Conservation (phyloP, 1,140 invertebrate species). For the Harpegnathos saltator region DNA sequence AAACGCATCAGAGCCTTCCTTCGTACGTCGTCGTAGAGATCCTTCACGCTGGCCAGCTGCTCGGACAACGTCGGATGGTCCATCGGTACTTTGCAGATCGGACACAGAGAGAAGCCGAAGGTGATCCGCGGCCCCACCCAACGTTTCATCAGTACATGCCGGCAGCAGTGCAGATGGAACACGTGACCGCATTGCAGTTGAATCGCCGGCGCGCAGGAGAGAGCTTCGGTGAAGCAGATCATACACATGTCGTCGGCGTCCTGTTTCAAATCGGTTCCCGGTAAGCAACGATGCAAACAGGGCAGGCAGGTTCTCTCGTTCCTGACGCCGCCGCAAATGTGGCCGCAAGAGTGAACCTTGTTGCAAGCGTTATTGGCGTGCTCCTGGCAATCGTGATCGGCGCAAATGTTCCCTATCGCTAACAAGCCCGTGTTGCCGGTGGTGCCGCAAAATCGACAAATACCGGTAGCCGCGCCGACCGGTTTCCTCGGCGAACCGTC, state of each 20-base stretch:
- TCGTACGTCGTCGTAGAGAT: constrained; percentile 95
- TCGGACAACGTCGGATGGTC: constrained; percentile 93
- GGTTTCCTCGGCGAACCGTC: constrained; percentile 88
- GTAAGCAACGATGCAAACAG: constrained; percentile 94
- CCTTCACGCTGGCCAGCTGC: constrained; percentile 92
- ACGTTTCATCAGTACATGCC: constrained; percentile 93
- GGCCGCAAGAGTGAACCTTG: constrained; percentile 94
- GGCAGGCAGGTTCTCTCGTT: constrained; percentile 94
- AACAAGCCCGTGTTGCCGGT: constrained; percentile 93
- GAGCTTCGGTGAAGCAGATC: constrained; percentile 99
- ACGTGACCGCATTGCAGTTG: constrained; percentile 97
- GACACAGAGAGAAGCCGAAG: constrained; percentile 98
- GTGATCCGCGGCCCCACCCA: constrained; percentile 98
- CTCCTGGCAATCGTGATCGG: constrained; percentile 96
- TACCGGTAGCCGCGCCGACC: constrained; percentile 88
- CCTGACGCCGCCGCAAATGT: constrained; percentile 96
- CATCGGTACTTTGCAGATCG: constrained; percentile 98
- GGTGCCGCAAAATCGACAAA: constrained; percentile 97
- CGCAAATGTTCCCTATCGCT: constrained; percentile 96
- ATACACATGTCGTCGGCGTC: constrained; percentile 99
- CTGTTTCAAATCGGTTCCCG: constrained; percentile 91
- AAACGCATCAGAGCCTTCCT: constrained; percentile 98
- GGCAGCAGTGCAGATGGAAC: constrained; percentile 97
- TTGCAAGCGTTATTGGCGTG: constrained; percentile 94
- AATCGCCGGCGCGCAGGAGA: constrained; percentile 97